Conservation (phyloP, 2,888 invertebrate genomes). For the Chaetogeoica ovagalla region DNA sequence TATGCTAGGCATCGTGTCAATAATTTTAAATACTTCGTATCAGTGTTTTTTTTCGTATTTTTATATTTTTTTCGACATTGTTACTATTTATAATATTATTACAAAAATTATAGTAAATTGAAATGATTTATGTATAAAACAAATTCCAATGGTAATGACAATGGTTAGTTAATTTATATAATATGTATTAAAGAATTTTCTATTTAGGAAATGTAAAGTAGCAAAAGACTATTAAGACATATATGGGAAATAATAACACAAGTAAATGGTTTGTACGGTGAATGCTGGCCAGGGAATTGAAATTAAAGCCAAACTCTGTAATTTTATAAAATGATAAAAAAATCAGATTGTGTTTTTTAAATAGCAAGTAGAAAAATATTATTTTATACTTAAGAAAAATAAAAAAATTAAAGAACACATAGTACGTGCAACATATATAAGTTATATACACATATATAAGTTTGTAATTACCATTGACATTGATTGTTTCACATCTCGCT, state of each 20-base stretch:
- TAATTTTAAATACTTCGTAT: no score
- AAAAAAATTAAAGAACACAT: conserved; percentile 7
- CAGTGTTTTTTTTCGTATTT: no score
- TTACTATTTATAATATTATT: background rate
- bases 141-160: background rate
- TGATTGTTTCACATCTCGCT: conserved; percentile 62
- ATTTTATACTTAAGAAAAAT: conserved; percentile 3
- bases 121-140: background rate
- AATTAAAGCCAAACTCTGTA: conserved; percentile 46
- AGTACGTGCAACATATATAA: background rate
- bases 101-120: background rate
- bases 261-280: conserved; percentile 36
- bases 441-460: background rate
- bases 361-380: conserved; percentile 3
- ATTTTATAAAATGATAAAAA: conserved; percentile 39
- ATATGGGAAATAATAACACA: conserved; percentile 33
- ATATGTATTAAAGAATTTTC: background rate
- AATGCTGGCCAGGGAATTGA: conserved; percentile 40
- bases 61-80: no score
- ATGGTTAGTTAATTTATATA: background rate
- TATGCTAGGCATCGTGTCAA: no score
- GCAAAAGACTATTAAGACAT: conserved; percentile 33
- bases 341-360: conserved; percentile 5
- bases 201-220: conserved; percentile 19
- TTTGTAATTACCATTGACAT: conserved; percentile 32